phyloP scores from a whole-genome alignment of 2,888 invertebrate genomes.

The Beris morrisii region DNA sequence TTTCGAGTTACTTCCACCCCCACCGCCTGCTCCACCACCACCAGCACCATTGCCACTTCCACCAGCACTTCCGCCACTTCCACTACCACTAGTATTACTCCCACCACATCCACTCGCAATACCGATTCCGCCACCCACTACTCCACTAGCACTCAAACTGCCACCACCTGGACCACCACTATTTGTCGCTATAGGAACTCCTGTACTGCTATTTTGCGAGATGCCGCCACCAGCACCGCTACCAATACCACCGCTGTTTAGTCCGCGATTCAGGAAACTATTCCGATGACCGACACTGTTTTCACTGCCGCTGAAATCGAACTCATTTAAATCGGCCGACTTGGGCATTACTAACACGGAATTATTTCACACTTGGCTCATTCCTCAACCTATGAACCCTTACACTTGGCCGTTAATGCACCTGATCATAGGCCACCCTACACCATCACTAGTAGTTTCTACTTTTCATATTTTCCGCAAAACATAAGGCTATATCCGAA shows the following conservation, averaged over 20 bases:
- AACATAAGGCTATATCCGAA: neutral
- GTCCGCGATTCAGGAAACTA: constrained; percentile 50
- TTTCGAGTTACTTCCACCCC: constrained; percentile 41
- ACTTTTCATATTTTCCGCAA: constrained; percentile 3
- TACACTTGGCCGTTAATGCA: constrained; percentile 12
- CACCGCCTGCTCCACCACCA: constrained; percentile 45
- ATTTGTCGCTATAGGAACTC: constrained; percentile 29
- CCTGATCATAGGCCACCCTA: constrained; percentile 21
- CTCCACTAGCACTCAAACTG: constrained; percentile 39
- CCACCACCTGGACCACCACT: constrained; percentile 35
- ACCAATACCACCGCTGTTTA: neutral
- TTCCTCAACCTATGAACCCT: neutral
- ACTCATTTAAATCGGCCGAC: constrained; percentile 54
- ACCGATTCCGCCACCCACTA: constrained; percentile 36
- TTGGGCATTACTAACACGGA: constrained; percentile 45
- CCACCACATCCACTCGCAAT: constrained; percentile 39
- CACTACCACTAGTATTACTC: constrained; percentile 37
- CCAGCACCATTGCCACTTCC: constrained; percentile 39
- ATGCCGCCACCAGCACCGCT: constrained; percentile 14
- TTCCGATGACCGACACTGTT: constrained; percentile 52
- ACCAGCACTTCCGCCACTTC: constrained; percentile 23
- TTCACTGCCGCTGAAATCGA: constrained; percentile 55
- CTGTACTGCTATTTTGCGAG: constrained; percentile 8
- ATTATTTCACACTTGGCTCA: constrained; percentile 1
- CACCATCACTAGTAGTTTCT: neutral